These are phyloP conservation scores for Ceyx erithaca DNA, from an alignment of 2,797 vertebrate species.

Conservation along the genomic window DNA sequence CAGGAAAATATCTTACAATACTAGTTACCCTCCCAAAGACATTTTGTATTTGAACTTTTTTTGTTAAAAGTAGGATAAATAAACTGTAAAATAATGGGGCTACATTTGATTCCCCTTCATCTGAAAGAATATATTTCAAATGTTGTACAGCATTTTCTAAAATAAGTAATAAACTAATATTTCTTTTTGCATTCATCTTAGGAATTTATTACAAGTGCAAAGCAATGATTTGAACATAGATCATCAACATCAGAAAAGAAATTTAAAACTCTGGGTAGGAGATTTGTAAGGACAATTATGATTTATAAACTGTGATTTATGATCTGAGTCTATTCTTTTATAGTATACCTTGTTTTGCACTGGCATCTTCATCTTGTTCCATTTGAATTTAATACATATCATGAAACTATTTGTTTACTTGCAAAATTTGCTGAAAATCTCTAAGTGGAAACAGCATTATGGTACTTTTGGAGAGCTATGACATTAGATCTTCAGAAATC, in stretches of 20 bases:
- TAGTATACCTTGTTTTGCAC: neutral
- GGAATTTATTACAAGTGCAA: neutral
- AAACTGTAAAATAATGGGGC: neutral
- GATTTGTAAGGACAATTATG: neutral
- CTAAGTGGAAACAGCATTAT: neutral
- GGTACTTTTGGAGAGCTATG: neutral
- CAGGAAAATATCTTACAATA: neutral
- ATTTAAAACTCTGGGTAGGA: neutral
- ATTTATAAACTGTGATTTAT: neutral
- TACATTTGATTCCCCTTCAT: neutral
- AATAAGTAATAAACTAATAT: neutral
- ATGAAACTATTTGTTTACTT: neutral
- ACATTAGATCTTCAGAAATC: neutral
- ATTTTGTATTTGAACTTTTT: neutral
- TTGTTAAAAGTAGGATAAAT: neutral
- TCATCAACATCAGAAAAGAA: neutral
- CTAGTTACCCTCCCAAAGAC: neutral
- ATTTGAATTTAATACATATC: neutral
- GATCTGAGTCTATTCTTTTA: neutral
- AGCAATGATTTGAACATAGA: neutral
- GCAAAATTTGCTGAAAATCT: conserved; percentile 1
- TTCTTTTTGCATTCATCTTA: neutral
- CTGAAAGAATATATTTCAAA: neutral
- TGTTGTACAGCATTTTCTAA: neutral
- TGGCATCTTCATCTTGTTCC: neutral